Conservation (phyloP, 2,888 invertebrate genomes). For the Meganola albula region DNA sequence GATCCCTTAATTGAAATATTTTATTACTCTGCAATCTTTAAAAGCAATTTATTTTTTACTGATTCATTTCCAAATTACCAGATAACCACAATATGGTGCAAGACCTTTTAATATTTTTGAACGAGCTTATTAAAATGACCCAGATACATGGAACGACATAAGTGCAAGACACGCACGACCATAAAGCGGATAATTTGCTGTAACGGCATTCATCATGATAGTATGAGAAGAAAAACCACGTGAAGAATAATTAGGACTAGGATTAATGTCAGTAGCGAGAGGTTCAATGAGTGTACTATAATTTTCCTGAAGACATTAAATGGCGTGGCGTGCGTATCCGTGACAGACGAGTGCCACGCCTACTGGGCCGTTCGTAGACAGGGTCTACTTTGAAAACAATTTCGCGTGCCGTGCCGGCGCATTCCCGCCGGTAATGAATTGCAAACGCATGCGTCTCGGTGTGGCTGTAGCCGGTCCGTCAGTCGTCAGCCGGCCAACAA, state of each 20-base stretch:
- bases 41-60: conserved; percentile 31
- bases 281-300: conserved; percentile 29
- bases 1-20: conserved; percentile 45
- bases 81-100: conserved; percentile 43
- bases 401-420: conserved; percentile 52
- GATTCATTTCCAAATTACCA: conserved; percentile 36
- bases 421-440: conserved; percentile 54
- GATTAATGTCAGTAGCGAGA: conserved; percentile 29
- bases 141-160: conserved; percentile 41
- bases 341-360: conserved; percentile 49
- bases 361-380: conserved; percentile 45
- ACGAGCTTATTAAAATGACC: conserved; percentile 43
- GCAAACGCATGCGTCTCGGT: conserved; percentile 51
- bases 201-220: conserved; percentile 43
- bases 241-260: conserved; percentile 30
- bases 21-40: conserved; percentile 44
- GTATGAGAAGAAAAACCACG: conserved; percentile 32
- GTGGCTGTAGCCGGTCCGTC: conserved; percentile 44
- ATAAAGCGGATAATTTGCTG: conserved; percentile 24
- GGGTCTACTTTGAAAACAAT: conserved; percentile 66
- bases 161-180: conserved; percentile 26
- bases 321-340: conserved; percentile 51
- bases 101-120: conserved; percentile 44
- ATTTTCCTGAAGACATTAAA: conserved; percentile 38
- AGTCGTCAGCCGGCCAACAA: conserved; percentile 53